Evolutionary conservation across 1,140 invertebrate genomes (phyloP), one percentile per base, ranked within the genome.

Genomic region (Rhyzopertha dominica): DNA sequence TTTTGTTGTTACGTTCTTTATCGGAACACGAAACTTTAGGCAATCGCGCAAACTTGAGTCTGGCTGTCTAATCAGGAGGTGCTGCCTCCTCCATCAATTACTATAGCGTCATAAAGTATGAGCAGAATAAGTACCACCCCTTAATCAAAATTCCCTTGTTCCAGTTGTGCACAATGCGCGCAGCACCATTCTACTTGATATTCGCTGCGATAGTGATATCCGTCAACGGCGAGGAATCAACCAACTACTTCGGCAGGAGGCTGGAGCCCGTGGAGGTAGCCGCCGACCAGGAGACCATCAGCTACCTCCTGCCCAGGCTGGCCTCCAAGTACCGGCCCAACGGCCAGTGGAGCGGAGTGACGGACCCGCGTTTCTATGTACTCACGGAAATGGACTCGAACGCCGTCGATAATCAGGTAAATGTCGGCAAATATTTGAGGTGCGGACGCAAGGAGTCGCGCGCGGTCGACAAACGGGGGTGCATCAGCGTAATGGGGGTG

Each of bases 221-320:
- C 16, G 54, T 60, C 14, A 53, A 49, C 28, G 51, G 51, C 49
- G 59, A 66, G 49, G 56, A 59, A 5, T 30, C 19, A 10, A 43
- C 45, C 18, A 49, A 51, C 42, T 51, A 52, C 35, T 17, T 41
- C 19, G 50, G 47, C 22, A 39, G 53, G 25, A 28, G 37, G 25
- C 30, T 61, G 16, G 59, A 61, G 38, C 53, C 61, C 14, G 36
- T 56, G 5, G 53, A 64, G 38, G 42, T 60, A 19, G 52, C 50
- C 14, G 48, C 53, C 14, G 62, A 64, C 36, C 59, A 62, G 49
- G 65, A 69, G 41, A 62, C 63, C 5, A 51, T 63, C 23, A 61
- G 53, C 37, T 67, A 66, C 34, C 47, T 67, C 5, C 38, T 68
- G 24, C 67, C 67, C 32, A 60, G 58, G 39, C 56, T 70, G 29